These are phyloP conservation scores for Calliopsis andreniformis DNA, from an alignment of 1,140 invertebrate genomes.

Conservation along the genomic window DNA sequence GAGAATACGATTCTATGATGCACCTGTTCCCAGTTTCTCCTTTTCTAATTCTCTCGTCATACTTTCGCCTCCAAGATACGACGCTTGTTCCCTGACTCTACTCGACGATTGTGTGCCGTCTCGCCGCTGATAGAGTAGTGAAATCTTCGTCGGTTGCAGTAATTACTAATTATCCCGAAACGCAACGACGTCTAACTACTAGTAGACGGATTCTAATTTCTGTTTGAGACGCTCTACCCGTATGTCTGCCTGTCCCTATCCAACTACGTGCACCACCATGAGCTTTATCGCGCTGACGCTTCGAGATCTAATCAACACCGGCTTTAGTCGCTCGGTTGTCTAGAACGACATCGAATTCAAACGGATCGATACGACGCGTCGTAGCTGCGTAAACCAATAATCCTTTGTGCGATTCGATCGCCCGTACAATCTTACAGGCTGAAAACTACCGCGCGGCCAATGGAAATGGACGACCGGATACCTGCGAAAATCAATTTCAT, in stretches of 20 bases:
- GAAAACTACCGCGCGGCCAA: background rate
- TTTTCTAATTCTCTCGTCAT: background rate
- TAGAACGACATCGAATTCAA: background rate
- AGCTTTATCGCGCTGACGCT: slow-evolving; percentile 44
- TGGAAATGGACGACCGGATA: background rate
- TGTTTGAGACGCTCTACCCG: slow-evolving; percentile 40
- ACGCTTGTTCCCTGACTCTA: slow-evolving; percentile 12
- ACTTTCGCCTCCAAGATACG: background rate
- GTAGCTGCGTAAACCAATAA: background rate
- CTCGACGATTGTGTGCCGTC: background rate
- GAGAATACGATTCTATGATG: no score
- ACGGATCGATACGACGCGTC: slow-evolving; percentile 9
- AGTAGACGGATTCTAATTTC: slow-evolving; percentile 51
- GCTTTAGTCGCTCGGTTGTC: slow-evolving; percentile 13
- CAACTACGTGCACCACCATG: background rate
- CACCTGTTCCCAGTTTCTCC: background rate
- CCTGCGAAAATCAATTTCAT: no score
- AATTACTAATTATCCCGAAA: slow-evolving; percentile 51
- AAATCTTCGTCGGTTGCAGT: slow-evolving; percentile 24
- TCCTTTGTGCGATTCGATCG: background rate
- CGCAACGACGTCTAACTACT: slow-evolving; percentile 34
- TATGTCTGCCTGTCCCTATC: slow-evolving; percentile 9
- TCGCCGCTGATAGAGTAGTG: background rate
- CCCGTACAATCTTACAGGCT: no score
- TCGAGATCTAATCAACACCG: slow-evolving; percentile 48